Evolutionary conservation across 2,888 invertebrate species (phyloP).

Genomic region (Mythimna albipuncta): DNA sequence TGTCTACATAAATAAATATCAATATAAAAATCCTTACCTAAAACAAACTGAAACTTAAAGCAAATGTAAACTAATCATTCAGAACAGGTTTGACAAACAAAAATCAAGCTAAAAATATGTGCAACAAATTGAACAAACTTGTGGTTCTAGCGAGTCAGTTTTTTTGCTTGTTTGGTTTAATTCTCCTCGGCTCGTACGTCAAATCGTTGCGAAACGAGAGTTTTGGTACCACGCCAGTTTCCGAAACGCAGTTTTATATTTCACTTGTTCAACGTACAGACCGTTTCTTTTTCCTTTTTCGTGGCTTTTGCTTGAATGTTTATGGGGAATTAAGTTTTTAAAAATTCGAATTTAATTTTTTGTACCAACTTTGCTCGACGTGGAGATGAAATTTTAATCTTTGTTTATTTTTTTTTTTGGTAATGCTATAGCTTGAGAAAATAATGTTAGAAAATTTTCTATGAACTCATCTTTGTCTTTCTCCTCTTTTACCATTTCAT

Average conservation of each 20-base stretch:
- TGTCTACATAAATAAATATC: too few relatives aligned
- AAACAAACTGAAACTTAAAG: conserved; percentile 3
- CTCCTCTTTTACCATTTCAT: too few relatives aligned
- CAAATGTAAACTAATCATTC: conserved; percentile 33
- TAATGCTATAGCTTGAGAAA: background rate
- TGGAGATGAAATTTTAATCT: conserved; percentile 17
- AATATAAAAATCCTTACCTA: too few relatives aligned
- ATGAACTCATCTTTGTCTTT: too few relatives aligned
- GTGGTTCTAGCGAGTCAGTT: conserved; percentile 59
- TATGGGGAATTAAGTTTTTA: conserved; percentile 60
- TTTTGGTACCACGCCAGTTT: conserved; percentile 74
- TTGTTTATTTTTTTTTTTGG: too few relatives aligned
- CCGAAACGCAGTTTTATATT: conserved; percentile 66
- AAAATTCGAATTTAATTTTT: conserved; percentile 21
- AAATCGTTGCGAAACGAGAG: conserved; percentile 71
- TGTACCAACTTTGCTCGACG: background rate
- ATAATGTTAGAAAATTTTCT: background rate
- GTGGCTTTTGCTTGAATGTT: conserved; percentile 59
- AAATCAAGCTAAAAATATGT: conserved; percentile 56
- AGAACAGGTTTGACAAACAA: conserved; percentile 29
- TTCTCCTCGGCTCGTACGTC: conserved; percentile 67
- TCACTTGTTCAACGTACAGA: conserved; percentile 64
- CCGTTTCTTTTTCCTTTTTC: conserved; percentile 51
- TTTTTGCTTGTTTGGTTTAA: conserved; percentile 66
- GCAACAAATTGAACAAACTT: conserved; percentile 60